Conservation (phyloP, 2,113 vertebrate genomes). For the Anoplopoma fimbria region DNA sequence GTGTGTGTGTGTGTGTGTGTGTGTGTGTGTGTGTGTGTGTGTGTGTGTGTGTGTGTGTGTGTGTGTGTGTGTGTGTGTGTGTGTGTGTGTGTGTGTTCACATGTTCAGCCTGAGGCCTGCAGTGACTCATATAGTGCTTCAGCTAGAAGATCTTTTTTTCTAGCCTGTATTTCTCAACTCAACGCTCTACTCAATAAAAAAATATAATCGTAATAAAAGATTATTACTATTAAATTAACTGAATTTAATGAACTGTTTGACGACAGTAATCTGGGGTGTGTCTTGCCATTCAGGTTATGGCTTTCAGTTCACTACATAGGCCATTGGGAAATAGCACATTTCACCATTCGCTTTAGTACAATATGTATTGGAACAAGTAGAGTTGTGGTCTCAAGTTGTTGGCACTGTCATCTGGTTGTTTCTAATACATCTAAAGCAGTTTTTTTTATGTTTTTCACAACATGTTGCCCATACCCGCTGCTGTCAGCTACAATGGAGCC, state of each 20-base stretch:
- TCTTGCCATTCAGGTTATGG: neutral
- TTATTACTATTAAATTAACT: too few species aligned
- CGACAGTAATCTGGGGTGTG: neutral
- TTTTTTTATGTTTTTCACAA: neutral
- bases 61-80: too few species aligned
- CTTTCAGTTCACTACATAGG: neutral
- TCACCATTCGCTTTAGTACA: neutral
- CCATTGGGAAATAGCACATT: neutral
- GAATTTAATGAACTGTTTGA: neutral
- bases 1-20: too few species aligned
- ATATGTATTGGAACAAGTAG: neutral
- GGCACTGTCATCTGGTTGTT: neutral
- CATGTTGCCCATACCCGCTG: neutral
- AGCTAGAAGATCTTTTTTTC: neutral
- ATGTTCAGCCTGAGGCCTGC: constrained; percentile 36
- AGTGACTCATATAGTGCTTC: neutral
- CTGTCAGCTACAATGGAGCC: too few species aligned
- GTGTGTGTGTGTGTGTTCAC: constrained; percentile 4
- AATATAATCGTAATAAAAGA: neutral
- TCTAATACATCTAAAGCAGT: neutral
- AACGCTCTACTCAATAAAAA: constrained; percentile 6
- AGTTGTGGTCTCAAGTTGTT: neutral
- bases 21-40: too few species aligned
- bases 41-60: too few species aligned
- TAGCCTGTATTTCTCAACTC: neutral